Percentiles rank a stretch among this genome's conserved stretches.
Evolutionary conservation across 1,140 invertebrate genomes (phyloP).

Genomic region (Drosophila nigromelanica): DNA sequence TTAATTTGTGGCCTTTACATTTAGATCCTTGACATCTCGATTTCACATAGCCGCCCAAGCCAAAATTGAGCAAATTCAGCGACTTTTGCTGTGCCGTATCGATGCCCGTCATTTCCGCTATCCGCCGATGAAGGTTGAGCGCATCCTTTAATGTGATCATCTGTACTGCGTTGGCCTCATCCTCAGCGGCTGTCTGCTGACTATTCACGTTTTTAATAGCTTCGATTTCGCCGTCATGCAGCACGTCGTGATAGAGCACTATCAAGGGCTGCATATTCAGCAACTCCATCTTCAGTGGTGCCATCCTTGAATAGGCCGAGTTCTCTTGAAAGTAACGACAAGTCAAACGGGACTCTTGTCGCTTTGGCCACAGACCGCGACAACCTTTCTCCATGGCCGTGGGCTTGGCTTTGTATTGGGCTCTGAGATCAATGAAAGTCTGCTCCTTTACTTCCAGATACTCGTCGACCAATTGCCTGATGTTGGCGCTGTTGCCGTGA

Average conservation of each 20-base stretch:
- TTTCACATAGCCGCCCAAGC: slow-evolving; percentile 40
- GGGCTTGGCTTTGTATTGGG: slow-evolving; percentile 19
- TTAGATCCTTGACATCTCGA: no score
- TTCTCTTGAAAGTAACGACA: slow-evolving; percentile 31
- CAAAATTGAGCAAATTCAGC: slow-evolving; percentile 44
- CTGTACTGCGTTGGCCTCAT: slow-evolving; percentile 87
- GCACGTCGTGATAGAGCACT: slow-evolving; percentile 40
- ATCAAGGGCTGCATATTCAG: slow-evolving; percentile 34
- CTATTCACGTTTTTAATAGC: slow-evolving; percentile 11
- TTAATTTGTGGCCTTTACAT: slow-evolving; percentile 2
- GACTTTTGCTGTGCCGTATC: slow-evolving; percentile 9
- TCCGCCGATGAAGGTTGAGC: slow-evolving; percentile 8
- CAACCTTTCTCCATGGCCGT: slow-evolving; percentile 31
- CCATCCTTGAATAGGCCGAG: slow-evolving; percentile 31
- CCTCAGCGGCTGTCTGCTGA: neutral
- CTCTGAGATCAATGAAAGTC: slow-evolving; percentile 37
- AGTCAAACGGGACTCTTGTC: slow-evolving; percentile 1
- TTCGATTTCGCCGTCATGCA: slow-evolving; percentile 38
- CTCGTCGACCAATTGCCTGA: slow-evolving; percentile 38
- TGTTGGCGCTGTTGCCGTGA: slow-evolving; percentile 23
- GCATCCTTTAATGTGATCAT: slow-evolving; percentile 8
- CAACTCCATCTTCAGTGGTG: slow-evolving; percentile 49
- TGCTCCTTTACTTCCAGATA: slow-evolving; percentile 42
- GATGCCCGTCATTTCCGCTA: slow-evolving; percentile 34
- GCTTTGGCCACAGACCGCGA: slow-evolving; percentile 41